Evolutionary conservation across 2,113 vertebrate species (phyloP), one percentile per base, ranked within the genome.

Genomic region (Shinisaurus crocodilurus): DNA sequence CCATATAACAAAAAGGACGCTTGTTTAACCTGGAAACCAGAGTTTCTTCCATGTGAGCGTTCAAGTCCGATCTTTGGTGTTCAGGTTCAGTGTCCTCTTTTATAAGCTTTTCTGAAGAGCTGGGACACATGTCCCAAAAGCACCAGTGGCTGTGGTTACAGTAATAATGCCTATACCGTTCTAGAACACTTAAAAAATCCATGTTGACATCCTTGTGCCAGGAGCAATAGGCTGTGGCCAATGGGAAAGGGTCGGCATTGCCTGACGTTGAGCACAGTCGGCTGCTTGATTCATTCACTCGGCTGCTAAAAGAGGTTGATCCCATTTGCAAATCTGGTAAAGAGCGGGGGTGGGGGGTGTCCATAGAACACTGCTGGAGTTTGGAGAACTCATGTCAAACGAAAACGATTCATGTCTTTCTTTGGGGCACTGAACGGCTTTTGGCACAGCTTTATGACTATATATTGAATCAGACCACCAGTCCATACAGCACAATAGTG

Each of bases 141-240:
- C 34, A n/a, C 10, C 20, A 32, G n/a, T 13, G 3, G 50, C 63
- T 63, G 0, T 12, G 50, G 75, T 32, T 40, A 32, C 43, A 74
- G 57, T 25, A 37, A 79, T 63, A 82, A 85, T 72, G 82, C 45
- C 60, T 72, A 77, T 60, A 74, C 25, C 18, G 57, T 72, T 63
- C 91, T 83, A 67, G 77, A 91, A 90, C 0, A 0, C 76, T 16
- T 10, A 72, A 86, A 86, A 89, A 89, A 88, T 89, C 91, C 48
- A 92, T 43, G 0, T 0, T 54, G 45, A 20, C n/a, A 8, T 40
- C 15, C 34, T 45, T 40, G 34, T 3, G 10, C 72, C 69, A 6
- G 32, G 25, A 48, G 67, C 8, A 50, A 10, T 15, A 9, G 12
- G 37, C 32, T 18, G 18, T 6, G 16, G 27, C 34, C n/a, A 29